phyloP scores from a whole-genome alignment of 2,113 vertebrate genomes.

The Tetraodon nigroviridis region DNA sequence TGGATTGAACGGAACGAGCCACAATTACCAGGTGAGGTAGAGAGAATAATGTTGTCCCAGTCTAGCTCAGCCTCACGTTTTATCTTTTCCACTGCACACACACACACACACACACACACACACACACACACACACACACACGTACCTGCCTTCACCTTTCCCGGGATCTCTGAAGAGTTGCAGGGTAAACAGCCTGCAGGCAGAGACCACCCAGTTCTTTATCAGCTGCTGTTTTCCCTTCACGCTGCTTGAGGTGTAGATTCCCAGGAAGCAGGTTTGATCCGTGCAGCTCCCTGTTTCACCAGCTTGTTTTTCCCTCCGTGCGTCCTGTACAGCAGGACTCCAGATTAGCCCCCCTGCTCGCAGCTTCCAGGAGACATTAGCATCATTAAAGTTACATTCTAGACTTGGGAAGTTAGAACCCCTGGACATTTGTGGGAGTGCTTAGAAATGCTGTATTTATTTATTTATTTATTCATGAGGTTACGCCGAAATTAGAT shows the following conservation, averaged over 20 bases:
- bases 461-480: no score
- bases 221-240: constrained; percentile 27
- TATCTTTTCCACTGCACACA: background rate
- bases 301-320: constrained; percentile 7
- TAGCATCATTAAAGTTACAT: no score
- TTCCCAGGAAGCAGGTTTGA: constrained; percentile 16
- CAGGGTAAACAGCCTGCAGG: constrained; percentile 12
- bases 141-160: constrained; percentile 1
- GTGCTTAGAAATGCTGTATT: no score
- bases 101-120: background rate
- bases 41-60: constrained; percentile 73
- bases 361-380: no score
- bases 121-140: background rate
- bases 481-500: no score
- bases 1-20: constrained; percentile 74
- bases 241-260: constrained; percentile 20
- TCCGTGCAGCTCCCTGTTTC: background rate
- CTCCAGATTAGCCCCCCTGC: background rate
- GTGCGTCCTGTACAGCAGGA: background rate
- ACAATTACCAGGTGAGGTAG: constrained; percentile 71
- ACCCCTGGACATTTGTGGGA: no score
- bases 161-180: constrained; percentile 34
- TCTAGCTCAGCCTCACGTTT: constrained; percentile 28
- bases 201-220: constrained; percentile 26
- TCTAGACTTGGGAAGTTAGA: no score